Evolutionary conservation across 2,797 vertebrate species (phyloP).

Genomic region (Yasuhikotakia modesta): DNA sequence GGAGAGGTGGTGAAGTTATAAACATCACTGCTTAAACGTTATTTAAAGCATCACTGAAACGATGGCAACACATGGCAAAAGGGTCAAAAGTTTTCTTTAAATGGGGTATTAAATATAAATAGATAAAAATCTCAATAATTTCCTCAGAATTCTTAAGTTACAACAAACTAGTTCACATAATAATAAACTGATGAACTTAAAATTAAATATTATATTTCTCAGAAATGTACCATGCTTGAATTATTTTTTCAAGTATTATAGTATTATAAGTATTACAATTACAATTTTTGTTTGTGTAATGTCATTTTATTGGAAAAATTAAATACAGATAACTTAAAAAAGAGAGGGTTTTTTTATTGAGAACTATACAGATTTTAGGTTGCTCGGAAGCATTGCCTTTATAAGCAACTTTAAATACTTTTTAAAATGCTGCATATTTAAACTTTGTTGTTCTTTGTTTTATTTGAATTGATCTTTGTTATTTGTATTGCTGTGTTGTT

Average conservation of each 20-base stretch:
- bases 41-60: neutral
- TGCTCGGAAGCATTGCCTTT: too few species aligned
- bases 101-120: too few species aligned
- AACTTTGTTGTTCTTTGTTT: neutral
- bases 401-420: neutral
- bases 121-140: too few species aligned
- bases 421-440: neutral
- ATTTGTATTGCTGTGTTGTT: neutral
- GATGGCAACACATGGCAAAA: neutral
- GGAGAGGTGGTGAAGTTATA: conserved; percentile 57
- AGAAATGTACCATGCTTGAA: too few species aligned
- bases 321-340: too few species aligned
- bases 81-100: neutral
- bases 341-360: too few species aligned
- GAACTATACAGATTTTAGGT: neutral
- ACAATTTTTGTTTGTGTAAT: neutral
- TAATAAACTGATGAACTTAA: too few species aligned
- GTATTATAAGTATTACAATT: too few species aligned
- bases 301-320: neutral
- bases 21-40: neutral
- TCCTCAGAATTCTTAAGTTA: too few species aligned
- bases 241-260: too few species aligned
- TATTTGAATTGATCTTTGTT: neutral
- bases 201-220: too few species aligned
- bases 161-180: too few species aligned